Base-by-base conservation (phyloP, 1,140 invertebrate species). In the Odontomachus brunneus region DNA sequence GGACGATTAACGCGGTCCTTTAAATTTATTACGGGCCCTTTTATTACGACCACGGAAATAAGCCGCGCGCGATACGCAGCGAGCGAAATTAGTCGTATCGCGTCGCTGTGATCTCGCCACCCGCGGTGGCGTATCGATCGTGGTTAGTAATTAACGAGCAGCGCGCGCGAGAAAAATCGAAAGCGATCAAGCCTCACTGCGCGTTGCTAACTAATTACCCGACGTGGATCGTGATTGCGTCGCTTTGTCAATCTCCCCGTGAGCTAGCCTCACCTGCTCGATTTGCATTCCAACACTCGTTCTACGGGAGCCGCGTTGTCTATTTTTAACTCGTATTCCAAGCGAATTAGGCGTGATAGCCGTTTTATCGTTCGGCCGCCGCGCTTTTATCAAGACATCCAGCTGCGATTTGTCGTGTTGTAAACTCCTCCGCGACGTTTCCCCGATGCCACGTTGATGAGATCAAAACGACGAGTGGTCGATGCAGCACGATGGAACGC, bases 171-270 rank as follows among this genome's bases (percentile, higher is more conserved):
- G 87, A 91, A 92, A 91, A 91, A 90, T 90, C 89, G 90, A 89
- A 88, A 83, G 85, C 86, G 90, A 91, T 91, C 87, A 90, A 88
- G 83, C 81, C 67, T 53, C 65, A 60, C 75, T 84, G 80, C 84
- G 82, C 78, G 82, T 82, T 59, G 83, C 80, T 90, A 89, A 91
- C 91, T 91, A 91, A 91, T 91, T 91, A 91, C 89, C 87, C 89
- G 87, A 80, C 83, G 82, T 75, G 88, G 55, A 88, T 91, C 90
- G 89, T 88, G 89, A 91, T 91, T 91, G 89, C 89, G 78, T 81
- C 87, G 88, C 86, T 91, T 90, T 89, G 90, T 91, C 89, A 91
- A 86, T 86, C 76, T 75, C 72, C 65, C 72, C 65, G 63, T 82
- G 69, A 62, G 57, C 49, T 84, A 88, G 71, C 84, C 86, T 87